phyloP scores from a whole-genome alignment of 2,113 vertebrate species.

The Castor canadensis region DNA sequence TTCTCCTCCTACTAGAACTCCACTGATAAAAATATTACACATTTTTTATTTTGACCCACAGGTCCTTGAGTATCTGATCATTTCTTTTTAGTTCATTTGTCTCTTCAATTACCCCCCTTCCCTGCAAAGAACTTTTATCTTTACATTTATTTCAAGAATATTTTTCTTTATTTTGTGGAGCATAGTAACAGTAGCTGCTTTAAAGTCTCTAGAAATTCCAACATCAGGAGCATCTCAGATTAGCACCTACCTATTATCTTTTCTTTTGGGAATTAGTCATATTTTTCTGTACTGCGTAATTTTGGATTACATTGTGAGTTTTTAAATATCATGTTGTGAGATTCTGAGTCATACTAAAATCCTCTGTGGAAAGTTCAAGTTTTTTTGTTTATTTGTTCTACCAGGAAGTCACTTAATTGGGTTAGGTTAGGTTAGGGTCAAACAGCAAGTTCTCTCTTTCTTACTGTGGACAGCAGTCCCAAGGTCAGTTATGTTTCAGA shows the following conservation, averaged over 20 bases:
- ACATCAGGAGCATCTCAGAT: not conserved
- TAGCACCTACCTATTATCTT: not conserved
- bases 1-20: not conserved
- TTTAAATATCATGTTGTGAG: constrained; percentile 11
- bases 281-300: constrained; percentile 35
- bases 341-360: not conserved
- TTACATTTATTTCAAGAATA: constrained; percentile 22
- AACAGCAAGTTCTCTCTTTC: not conserved
- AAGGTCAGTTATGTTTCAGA: not conserved
- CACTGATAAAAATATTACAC: not conserved
- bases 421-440: not conserved
- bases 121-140: not conserved
- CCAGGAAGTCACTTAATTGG: not conserved
- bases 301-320: not conserved
- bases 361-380: not conserved
- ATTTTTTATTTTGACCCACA: not conserved
- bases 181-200: not conserved
- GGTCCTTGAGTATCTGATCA: not conserved
- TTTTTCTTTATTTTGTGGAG: constrained; percentile 42
- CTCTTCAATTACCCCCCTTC: constrained; percentile 6
- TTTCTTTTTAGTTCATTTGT: constrained; percentile 6
- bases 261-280: constrained; percentile 14
- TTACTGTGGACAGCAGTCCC: not conserved
- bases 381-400: not conserved
- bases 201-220: not conserved